Evolutionary conservation across 2,113 vertebrate genomes (phyloP).

Genomic region (Rhabdomys dilectus): DNA sequence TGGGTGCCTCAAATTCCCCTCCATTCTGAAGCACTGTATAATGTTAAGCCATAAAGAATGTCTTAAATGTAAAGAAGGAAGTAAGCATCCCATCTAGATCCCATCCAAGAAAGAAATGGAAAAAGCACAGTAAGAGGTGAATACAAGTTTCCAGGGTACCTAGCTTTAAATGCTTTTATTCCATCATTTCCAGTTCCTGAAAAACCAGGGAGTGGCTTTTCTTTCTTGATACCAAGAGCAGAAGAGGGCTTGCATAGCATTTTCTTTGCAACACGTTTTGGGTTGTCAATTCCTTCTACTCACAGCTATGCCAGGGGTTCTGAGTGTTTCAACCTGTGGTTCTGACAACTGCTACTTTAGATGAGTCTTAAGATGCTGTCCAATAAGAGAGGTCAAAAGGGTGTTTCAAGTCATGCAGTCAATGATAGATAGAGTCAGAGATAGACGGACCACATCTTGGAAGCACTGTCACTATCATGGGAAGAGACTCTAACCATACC

Average conservation of each 20-base stretch:
- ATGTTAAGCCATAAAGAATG: not conserved
- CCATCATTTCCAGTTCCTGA: not conserved
- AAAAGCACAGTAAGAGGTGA: not conserved
- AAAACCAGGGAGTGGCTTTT: not conserved
- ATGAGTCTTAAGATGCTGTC: not conserved
- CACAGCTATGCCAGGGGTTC: not conserved
- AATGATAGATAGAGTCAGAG: not conserved
- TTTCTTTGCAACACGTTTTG: not conserved
- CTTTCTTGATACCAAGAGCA: not conserved
- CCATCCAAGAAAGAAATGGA: not conserved
- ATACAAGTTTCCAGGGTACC: not conserved
- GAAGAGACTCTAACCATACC: not conserved
- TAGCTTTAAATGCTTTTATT: not conserved
- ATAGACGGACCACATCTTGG: fast-evolving
- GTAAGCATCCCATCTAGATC: not conserved
- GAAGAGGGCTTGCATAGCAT: not conserved
- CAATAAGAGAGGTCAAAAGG: not conserved
- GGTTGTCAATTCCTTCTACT: not conserved
- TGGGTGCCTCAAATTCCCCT: not conserved
- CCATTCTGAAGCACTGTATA: not conserved
- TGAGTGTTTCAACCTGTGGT: not conserved
- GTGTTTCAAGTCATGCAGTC: not conserved
- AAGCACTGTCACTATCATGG: fast-evolving
- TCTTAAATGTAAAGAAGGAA: not conserved
- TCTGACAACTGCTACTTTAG: not conserved